Evolutionary conservation across 2,888 invertebrate genomes (phyloP).

Genomic region (Chaetogeoica ovagalla): DNA sequence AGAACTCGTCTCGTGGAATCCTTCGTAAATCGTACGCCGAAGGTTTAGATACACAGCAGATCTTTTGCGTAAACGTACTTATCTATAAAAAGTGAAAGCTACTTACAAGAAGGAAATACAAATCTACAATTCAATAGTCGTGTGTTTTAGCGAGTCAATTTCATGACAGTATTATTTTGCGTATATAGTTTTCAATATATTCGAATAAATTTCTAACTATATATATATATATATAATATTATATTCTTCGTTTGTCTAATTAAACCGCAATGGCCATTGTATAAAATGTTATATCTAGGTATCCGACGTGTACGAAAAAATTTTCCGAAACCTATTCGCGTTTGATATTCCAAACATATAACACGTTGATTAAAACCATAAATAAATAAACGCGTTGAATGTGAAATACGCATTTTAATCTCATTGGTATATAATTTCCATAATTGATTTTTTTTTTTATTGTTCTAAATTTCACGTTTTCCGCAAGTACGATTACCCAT

Average conservation of each 20-base stretch:
- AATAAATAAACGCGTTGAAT: conserved; percentile 2
- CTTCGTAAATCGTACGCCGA: too few species aligned
- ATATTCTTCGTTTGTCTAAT: too few species aligned
- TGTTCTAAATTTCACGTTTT: conserved; percentile 11
- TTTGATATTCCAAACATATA: background rate
- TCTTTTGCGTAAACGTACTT: too few species aligned
- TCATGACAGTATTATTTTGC: background rate
- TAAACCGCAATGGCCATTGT: too few species aligned
- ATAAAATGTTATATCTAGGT: too few species aligned
- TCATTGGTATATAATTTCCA: conserved; percentile 12
- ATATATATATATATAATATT: too few species aligned
- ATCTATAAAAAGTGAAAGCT: too few species aligned
- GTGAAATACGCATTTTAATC: conserved; percentile 20
- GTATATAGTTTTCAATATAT: background rate
- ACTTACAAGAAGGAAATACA: too few species aligned
- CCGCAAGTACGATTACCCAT: background rate
- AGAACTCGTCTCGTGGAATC: too few species aligned
- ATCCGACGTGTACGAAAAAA: background rate
- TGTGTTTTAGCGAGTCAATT: background rate
- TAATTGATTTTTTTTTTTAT: conserved; percentile 15
- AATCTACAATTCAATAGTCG: too few species aligned
- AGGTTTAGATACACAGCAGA: too few species aligned
- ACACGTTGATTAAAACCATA: background rate
- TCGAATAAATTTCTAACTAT: background rate
- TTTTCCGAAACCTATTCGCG: background rate